Base-by-base conservation (phyloP, 2,888 invertebrate genomes). In the Spodoptera littoralis region DNA sequence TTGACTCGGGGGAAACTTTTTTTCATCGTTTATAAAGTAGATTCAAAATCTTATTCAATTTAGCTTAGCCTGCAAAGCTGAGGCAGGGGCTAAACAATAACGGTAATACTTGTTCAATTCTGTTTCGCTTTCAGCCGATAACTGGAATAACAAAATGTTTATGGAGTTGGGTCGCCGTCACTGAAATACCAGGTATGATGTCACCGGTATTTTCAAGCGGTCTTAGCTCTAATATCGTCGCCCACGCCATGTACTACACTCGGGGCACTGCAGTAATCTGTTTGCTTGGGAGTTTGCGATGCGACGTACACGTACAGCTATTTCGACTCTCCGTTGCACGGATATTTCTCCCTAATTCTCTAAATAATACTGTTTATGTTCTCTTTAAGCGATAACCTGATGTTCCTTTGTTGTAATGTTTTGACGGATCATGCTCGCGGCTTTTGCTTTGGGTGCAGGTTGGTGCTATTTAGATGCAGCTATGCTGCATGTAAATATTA, bases 1-100 rank as follows among this genome's bases (percentile, higher is more conserved):
- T 66, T 47, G 50, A 44, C 11, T 70, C 13, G 9, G 41, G 43
- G 46, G 24, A 56, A 66, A 55, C 47, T n/a, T 58, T 65, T 67
- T 64, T 69, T 54, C 30, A 43, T 44, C 65, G 55, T 47, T 54
- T 69, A 24, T 36, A 51, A 51, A 54, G 30, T 24, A 45, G 12
- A 58, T 51, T 51, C n/a, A 50, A 51, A 65, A 54, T 58, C 50
- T 65, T 63, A 70, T 68, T 68, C 65, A 64, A 71, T 68, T 71
- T 64, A 57, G 72, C 68, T 68, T 71, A 64, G 46, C 53, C 57
- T 18, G 12, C 13, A 53, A 50, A 71, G 57, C 57, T 46, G 53
- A 53, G 43, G 13, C 11, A 11, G 43, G 27, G 36, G 22, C 45
- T 64, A 41, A 71, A 54, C 53, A 65, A 50, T 57, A 49, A 57